A percentile compares a stretch with the other conserved stretches of the same genome.
phyloP scores from a whole-genome alignment of 1,140 invertebrate genomes.

The Drosophila serrata region DNA sequence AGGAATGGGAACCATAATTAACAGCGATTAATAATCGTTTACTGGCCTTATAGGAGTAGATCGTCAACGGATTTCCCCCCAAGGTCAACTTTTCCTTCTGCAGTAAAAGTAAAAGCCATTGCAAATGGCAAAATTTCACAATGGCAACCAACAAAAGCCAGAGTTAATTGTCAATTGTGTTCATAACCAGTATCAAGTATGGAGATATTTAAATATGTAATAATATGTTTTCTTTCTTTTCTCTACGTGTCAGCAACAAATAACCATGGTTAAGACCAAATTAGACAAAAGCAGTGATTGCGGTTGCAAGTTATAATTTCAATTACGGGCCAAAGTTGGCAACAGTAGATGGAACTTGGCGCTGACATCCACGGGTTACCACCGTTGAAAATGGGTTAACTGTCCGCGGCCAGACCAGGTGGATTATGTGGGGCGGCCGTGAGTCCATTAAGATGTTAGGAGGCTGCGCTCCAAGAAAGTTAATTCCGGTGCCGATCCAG shows the following conservation, averaged over 20 bases:
- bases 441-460: slow-evolving; percentile 41
- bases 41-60: background rate
- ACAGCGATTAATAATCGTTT: slow-evolving; percentile 18
- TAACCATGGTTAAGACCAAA: slow-evolving; percentile 65
- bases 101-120: slow-evolving; percentile 22
- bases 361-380: slow-evolving; percentile 36
- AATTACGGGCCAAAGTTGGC: slow-evolving; percentile 47
- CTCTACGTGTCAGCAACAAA: slow-evolving; percentile 23
- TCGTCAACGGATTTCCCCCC: background rate
- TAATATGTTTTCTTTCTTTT: slow-evolving; percentile 18
- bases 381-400: slow-evolving; percentile 64
- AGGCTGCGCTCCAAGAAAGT: slow-evolving; percentile 3
- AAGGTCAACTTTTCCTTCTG: slow-evolving; percentile 5
- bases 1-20: slow-evolving; percentile 23
- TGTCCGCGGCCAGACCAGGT: slow-evolving; percentile 32
- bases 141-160: slow-evolving; percentile 4
- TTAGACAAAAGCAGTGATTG: slow-evolving; percentile 46
- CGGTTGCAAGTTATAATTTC: slow-evolving; percentile 62
- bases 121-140: slow-evolving; percentile 5
- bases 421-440: slow-evolving; percentile 35
- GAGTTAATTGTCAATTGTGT: slow-evolving; percentile 6
- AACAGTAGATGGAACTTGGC: slow-evolving; percentile 35
- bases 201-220: slow-evolving; percentile 25
- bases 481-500: slow-evolving; percentile 25
- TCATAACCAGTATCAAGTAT: slow-evolving; percentile 5